Evolutionary conservation across 2,888 invertebrate species (phyloP).

Genomic region (Plutella xylostella): DNA sequence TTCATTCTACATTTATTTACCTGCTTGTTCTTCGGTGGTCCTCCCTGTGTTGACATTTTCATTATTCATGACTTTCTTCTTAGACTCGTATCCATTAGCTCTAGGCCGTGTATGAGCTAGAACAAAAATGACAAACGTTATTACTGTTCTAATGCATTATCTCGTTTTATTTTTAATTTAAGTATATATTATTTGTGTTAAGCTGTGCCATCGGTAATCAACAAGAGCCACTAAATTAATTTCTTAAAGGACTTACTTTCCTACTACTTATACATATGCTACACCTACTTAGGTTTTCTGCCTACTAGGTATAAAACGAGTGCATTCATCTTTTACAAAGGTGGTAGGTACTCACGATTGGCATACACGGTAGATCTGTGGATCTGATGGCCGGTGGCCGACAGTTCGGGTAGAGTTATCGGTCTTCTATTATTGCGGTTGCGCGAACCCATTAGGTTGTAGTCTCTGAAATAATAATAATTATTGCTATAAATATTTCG

Average conservation of each 20-base stretch:
- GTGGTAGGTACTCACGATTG: slow-evolving; percentile 55
- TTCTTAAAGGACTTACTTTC: too few relatives aligned
- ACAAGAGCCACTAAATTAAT: too few relatives aligned
- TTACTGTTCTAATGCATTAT: too few relatives aligned
- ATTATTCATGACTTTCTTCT: slow-evolving; percentile 34
- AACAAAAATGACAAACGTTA: slow-evolving; percentile 11
- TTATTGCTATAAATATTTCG: not conserved
- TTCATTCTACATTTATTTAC: too few relatives aligned
- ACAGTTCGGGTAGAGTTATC: slow-evolving; percentile 49
- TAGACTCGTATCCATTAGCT: slow-evolving; percentile 45
- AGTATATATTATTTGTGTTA: too few relatives aligned
- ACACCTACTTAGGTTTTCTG: too few relatives aligned
- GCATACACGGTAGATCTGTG: slow-evolving; percentile 54
- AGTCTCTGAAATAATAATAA: slow-evolving; percentile 32
- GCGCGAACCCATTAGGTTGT: slow-evolving; percentile 27
- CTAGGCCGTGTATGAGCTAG: slow-evolving; percentile 48
- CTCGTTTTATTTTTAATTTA: too few relatives aligned
- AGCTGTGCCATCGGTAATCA: too few relatives aligned
- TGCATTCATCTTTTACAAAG: too few relatives aligned
- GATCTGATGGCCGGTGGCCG: slow-evolving; percentile 33
- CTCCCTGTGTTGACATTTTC: slow-evolving; percentile 32
- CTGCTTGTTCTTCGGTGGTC: slow-evolving; percentile 33
- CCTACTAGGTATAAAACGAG: too few relatives aligned
- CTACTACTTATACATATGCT: too few relatives aligned
- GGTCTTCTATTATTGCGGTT: slow-evolving; percentile 37